A percentile compares a stretch with the other conserved stretches of the same genome.
phyloP scores from a whole-genome alignment of 2,113 vertebrate genomes.

The Onychorhynchus coronatus region DNA sequence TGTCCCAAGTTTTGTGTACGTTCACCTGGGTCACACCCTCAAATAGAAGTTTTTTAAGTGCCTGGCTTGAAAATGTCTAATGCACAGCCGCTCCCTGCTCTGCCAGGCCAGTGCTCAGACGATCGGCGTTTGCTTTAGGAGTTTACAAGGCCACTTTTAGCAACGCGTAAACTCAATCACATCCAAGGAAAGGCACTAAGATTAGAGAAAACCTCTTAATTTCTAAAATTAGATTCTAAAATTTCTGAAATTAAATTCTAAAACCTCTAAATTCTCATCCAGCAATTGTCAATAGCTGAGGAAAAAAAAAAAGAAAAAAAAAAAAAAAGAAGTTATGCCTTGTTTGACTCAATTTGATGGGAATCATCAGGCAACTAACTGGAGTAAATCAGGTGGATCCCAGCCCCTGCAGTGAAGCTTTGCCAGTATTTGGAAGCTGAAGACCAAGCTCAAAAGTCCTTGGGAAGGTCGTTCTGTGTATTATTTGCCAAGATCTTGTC shows the following conservation, averaged over 20 bases:
- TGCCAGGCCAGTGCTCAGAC: neutral
- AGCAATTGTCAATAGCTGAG: neutral
- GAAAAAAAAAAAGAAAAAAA: neutral
- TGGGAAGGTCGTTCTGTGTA: neutral
- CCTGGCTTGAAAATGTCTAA: no score
- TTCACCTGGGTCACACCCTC: fast-evolving
- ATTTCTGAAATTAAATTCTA: no score
- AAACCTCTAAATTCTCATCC: no score
- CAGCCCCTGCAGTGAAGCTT: neutral
- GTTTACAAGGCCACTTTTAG: neutral
- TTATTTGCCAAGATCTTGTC: neutral
- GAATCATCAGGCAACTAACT: neutral
- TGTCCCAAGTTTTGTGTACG: fast-evolving
- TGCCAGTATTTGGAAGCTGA: neutral
- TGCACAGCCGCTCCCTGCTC: neutral
- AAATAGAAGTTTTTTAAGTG: fast-evolving
- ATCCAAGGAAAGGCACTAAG: neutral
- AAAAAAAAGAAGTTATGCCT: no score
- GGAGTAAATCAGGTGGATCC: neutral
- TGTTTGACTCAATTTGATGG: fast-evolving
- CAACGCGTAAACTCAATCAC: neutral
- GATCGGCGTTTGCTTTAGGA: neutral
- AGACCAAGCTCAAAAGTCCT: neutral
- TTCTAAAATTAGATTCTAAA: no score
- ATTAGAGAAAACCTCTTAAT: no score